Base-by-base conservation (phyloP, 1,140 invertebrate species). In the Zaprionus vittiger region DNA sequence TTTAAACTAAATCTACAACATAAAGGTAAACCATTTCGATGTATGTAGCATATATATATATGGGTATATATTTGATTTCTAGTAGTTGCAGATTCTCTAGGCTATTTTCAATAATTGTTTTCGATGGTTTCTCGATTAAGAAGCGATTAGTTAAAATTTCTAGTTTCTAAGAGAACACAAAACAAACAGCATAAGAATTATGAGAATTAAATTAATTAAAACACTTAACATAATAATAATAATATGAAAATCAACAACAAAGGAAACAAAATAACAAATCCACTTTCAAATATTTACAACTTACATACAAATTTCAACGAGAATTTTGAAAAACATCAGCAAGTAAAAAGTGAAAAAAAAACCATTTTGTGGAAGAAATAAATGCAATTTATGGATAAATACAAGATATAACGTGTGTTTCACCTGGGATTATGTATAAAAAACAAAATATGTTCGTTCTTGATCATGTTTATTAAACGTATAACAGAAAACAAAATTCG, bases 341-440 rank as follows among this genome's bases (percentile, higher is more conserved):
- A 52, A 22, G 22, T 49, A 47, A 67, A 63, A 22, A 62, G 41
- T 61, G 20, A 56, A 56, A 56, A 56, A 26, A 22, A 69, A 62
- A 60, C 61, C 78, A 79, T 89, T 89, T 86, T 91, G 79, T 83
- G 87, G 72, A 91, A 74, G 80, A 91, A 91, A 91, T 91, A 91
- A 87, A 91, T 79, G 80, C 78, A 91, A 91, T 86, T 91, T 91
- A 91, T 91, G 78, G 70, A 91, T 87, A 91, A 89, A 78, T 81
- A 83, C 52, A 86, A 76, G 63, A 72, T 12, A 24, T 9, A 4
- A 4, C 0, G 1, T 47, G 52, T 20, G 26, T 26, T 64, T 59
- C 9, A 54, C 34, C 68, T 28, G 37, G 5, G 2, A 9, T 73
- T 15, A 17, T 11, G 9, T 9, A 15, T 31, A n/a, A 57, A 37